Evolutionary conservation across 2,113 vertebrate genomes (phyloP), one percentile per base, ranked within the genome.

Genomic region (Pteropus alecto): DNA sequence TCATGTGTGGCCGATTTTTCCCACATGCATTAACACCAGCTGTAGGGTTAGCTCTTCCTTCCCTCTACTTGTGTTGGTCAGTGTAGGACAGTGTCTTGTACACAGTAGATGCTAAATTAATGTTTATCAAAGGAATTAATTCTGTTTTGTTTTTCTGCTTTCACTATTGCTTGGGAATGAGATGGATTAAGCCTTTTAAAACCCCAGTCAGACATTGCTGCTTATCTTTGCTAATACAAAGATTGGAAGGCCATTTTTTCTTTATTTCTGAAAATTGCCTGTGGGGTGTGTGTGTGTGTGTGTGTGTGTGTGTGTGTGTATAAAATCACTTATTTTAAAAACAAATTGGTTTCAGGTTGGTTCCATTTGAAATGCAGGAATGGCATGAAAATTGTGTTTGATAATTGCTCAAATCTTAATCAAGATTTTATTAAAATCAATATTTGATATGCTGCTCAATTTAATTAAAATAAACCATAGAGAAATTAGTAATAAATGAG

Each of bases 221-320:
- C 95, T 98, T 98, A 93, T 97, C 86, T 98, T n/a, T 98, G 96
- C 84, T 98, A 97, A 97, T 95, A 61, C 61, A 0, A 98, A 92
- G 96, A 94, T 95, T 91, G 87, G 61, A 81, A 95, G 61, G 92
- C 86, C 89, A 74, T 97, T 98, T 98, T 98, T 74, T 86, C 51
- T 98, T 79, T 97, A 96, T 95, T 98, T 97, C 78, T 96, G 95
- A 98, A 98, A 98, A 96, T 94, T 94, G 93, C 93, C 96, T 78
- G 93, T 97, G 96, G 68, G 92, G 88, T 35, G 7, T 58, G 88
- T 54, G 38, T 88, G 12, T 78, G 22, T 76, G 10, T 85, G 15
- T 76, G 73, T 43, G 11, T 43, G 19, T 38, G 56, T 22, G 41
- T 74, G 6, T 56, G 16, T 41, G 1, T 54, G 3, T 65, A 24